Evolutionary conservation across 2,888 invertebrate genomes (phyloP).

Genomic region (Molanna angustata): DNA sequence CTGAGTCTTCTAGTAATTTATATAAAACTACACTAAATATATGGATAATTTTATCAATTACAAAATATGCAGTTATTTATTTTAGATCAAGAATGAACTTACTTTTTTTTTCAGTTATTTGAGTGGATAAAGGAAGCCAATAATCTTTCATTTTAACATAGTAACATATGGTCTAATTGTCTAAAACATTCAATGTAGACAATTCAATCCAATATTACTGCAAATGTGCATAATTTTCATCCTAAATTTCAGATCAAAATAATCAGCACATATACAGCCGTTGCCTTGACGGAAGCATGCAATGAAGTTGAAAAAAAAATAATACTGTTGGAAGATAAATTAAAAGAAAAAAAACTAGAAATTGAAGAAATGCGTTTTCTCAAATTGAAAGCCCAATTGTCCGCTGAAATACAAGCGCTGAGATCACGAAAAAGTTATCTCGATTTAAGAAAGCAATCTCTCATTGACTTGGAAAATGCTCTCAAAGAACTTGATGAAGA

Average conservation of each 20-base stretch:
- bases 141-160: not conserved
- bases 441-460: slow-evolving; percentile 6
- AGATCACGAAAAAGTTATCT: slow-evolving; percentile 11
- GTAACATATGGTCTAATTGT: not conserved
- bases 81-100: too few relatives aligned
- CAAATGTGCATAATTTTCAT: too few relatives aligned
- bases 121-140: too few relatives aligned
- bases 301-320: slow-evolving; percentile 8
- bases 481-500: slow-evolving; percentile 17
- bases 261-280: slow-evolving; percentile 2
- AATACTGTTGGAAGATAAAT: slow-evolving; percentile 15
- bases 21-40: too few relatives aligned
- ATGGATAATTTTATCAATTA: too few relatives aligned
- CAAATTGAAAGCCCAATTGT: slow-evolving; percentile 10
- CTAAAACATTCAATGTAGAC: too few relatives aligned
- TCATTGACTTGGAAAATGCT: slow-evolving; percentile 15
- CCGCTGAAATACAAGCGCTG: slow-evolving; percentile 11
- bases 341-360: slow-evolving; percentile 9
- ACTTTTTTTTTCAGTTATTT: too few relatives aligned
- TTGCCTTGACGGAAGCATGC: slow-evolving; percentile 2
- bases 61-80: too few relatives aligned
- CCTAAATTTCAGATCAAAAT: not conserved
- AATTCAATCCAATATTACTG: too few relatives aligned
- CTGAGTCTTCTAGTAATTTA: too few relatives aligned
- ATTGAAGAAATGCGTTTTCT: slow-evolving; percentile 6